Base-by-base conservation (phyloP, 2,888 invertebrate species). In the Margaritifera margaritifera region DNA sequence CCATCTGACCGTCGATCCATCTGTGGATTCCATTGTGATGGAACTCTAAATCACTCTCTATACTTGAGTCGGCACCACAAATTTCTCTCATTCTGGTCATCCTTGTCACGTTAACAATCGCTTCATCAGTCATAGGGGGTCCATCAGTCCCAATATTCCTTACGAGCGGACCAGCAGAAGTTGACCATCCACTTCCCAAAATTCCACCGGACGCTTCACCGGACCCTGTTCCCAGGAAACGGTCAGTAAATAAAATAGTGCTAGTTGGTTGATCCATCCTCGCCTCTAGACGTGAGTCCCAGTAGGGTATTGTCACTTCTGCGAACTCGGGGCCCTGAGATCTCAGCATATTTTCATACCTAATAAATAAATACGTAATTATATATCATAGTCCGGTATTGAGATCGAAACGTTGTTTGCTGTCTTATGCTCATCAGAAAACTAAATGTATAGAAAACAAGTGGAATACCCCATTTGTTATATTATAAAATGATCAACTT, bases 1-100 rank as follows among this genome's bases (percentile, higher is more conserved):
- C 79, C 82, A 85, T 82, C 19, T 81, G 75, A 0, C 84, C 84
- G 8, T 83, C 84, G n/a, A 82, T 67, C 66, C 71, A 84, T 25
- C 81, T 70, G 64, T 85, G 85, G 8, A 75, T 70, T 11, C 79
- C 81, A 22, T 80, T 81, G 57, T 84, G 84, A 59, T 79, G 74
- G 18, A 81, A 75, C 62, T 85, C 85, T 53, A 83, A 67, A 64
- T 77, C 77, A 31, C 74, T 53, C 15, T 72, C 72, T 18, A 77
- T 72, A 19, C 55, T 64, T 6, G 80, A 79, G 31, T 78, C 71
- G 58, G 73, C 75, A 1, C 80, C 79, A 53, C 79, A 79, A 15
- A 79, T 79, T n/a, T 70, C 66, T 5, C 62, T 24, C 62, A 78
- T 68, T 63, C 67, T 59, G 1, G 24, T 62, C 1, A 58, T 57